A percentile compares a stretch with the other conserved stretches of the same genome.
phyloP scores from a whole-genome alignment of 2,797 vertebrate genomes.

The Psittacula derbiana region DNA sequence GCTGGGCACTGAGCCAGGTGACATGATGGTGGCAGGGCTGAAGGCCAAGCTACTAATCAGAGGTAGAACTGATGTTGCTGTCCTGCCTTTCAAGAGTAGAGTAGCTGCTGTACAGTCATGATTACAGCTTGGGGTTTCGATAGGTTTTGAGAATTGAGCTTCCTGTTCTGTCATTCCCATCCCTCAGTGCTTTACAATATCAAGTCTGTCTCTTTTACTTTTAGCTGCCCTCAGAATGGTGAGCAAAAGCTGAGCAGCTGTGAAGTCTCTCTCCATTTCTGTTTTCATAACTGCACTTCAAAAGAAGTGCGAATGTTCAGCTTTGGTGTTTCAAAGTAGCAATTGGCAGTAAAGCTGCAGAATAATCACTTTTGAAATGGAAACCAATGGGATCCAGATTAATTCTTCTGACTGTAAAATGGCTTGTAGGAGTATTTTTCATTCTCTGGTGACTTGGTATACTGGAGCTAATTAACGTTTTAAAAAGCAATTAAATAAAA shows the following conservation, averaged over 20 bases:
- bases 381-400: background rate
- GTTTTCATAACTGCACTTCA: background rate
- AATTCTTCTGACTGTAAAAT: background rate
- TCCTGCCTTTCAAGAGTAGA: background rate
- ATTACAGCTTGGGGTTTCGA: background rate
- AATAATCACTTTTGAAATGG: background rate
- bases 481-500: background rate
- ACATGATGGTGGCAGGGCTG: background rate
- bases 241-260: background rate
- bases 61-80: background rate
- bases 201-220: background rate
- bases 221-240: background rate
- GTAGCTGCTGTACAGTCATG: background rate
- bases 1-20: background rate
- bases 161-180: accelerated
- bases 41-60: background rate
- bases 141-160: background rate
- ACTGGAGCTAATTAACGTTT: background rate
- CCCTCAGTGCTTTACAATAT: background rate
- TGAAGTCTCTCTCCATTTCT: background rate
- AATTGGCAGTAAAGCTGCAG: slow-evolving; percentile 2
- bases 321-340: background rate
- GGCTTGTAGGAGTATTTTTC: background rate
- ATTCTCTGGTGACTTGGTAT: background rate
- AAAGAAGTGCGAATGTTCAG: background rate